A percentile compares a stretch with the other conserved stretches of the same genome.
Evolutionary conservation across 2,113 vertebrate species (phyloP).

Genomic region (Cololabis saira): DNA sequence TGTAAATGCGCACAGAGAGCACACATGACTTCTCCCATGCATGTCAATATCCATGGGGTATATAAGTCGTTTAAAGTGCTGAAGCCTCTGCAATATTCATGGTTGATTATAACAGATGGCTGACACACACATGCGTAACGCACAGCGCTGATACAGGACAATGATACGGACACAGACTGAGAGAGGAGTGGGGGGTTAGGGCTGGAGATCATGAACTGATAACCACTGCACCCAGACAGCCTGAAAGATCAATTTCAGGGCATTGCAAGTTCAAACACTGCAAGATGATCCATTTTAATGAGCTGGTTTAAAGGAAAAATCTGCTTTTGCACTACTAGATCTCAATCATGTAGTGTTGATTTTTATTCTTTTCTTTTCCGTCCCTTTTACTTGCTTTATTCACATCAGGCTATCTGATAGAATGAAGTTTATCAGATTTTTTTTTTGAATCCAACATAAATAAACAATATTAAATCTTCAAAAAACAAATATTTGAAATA

Average conservation of each 20-base stretch:
- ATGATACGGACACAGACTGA: slow-evolving; percentile 39
- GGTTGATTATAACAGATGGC: slow-evolving; percentile 72
- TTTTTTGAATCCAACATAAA: too few species aligned
- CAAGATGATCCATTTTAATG: not conserved
- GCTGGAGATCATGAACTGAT: slow-evolving; percentile 19
- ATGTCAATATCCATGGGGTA: slow-evolving; percentile 72
- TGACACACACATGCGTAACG: slow-evolving; percentile 47
- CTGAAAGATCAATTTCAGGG: slow-evolving; percentile 10
- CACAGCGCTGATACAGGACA: slow-evolving; percentile 61
- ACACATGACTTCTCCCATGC: slow-evolving; percentile 71
- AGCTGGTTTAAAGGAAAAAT: not conserved
- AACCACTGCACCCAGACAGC: slow-evolving; percentile 1
- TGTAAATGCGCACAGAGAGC: slow-evolving; percentile 71
- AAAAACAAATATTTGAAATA: too few species aligned
- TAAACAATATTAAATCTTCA: too few species aligned
- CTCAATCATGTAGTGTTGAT: not conserved
- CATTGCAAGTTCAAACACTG: slow-evolving; percentile 9
- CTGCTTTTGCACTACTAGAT: not conserved
- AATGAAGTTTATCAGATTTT: too few species aligned
- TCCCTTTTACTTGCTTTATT: not conserved
- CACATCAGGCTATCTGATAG: not conserved
- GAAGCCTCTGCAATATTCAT: slow-evolving; percentile 69
- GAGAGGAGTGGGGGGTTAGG: slow-evolving; percentile 12
- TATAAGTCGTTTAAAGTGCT: slow-evolving; percentile 64
- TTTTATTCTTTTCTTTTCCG: not conserved